A percentile compares a stretch with the other conserved stretches of the same genome.
phyloP scores from a whole-genome alignment of 2,797 vertebrate species.

The Argentina silus region DNA sequence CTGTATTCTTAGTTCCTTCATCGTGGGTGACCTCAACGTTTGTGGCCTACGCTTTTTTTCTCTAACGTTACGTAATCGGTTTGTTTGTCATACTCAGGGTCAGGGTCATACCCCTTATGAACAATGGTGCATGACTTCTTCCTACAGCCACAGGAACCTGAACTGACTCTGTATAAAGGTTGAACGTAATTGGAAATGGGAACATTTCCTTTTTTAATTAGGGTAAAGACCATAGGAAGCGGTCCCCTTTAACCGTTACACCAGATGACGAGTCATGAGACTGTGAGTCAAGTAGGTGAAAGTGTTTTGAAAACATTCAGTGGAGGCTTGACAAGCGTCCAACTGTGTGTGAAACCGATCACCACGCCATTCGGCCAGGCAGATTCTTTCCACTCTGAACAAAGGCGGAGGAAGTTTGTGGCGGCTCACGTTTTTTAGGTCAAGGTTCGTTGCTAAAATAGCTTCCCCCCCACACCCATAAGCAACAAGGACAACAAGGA shows the following conservation, averaged over 20 bases:
- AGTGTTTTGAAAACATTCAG: conserved; percentile 55
- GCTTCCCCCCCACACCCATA: conserved; percentile 3
- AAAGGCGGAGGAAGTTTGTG: conserved; percentile 43
- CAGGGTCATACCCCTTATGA: no score
- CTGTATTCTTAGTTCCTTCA: no score
- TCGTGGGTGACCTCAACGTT: no score
- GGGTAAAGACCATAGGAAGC: conserved; percentile 4
- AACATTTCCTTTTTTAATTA: no score
- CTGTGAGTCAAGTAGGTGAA: conserved; percentile 62
- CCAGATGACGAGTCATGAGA: conserved; percentile 14
- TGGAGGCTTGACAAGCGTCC: conserved; percentile 39
- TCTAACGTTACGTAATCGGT: no score
- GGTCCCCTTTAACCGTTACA: conserved; percentile 35
- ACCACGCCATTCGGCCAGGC: neutral
- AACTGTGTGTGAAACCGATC: conserved; percentile 31
- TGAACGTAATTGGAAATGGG: no score
- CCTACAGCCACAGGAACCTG: no score
- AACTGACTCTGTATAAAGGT: no score
- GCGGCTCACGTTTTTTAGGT: conserved; percentile 28
- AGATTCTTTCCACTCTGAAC: conserved; percentile 62
- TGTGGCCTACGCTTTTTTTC: no score
- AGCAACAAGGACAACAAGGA: neutral
- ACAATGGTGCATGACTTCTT: no score
- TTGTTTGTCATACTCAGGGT: no score
- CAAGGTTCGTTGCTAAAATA: conserved; percentile 54